Percentiles rank a stretch among this genome's conserved stretches.
phyloP scores from a whole-genome alignment of 2,797 vertebrate species.

The Cirrhinus mrigala region DNA sequence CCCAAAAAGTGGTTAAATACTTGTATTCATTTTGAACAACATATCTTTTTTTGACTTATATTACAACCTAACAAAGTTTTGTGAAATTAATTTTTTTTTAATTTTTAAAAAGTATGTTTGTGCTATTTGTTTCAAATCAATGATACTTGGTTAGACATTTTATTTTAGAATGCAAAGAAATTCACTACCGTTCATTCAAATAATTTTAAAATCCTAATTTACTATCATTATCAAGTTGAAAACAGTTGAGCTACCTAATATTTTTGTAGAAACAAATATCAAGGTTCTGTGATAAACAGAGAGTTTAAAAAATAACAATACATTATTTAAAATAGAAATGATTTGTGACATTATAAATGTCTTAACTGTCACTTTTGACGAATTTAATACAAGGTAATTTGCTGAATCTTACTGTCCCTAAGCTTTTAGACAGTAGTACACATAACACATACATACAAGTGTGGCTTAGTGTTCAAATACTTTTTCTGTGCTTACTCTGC shows the following conservation, averaged over 20 bases:
- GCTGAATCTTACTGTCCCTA: background rate
- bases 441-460: background rate
- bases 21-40: background rate
- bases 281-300: background rate
- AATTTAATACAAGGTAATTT: background rate
- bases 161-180: background rate
- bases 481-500: background rate
- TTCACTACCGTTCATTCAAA: background rate
- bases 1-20: background rate
- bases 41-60: background rate
- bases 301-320: background rate
- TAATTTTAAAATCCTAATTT: background rate
- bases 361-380: background rate
- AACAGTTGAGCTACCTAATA: too few relatives aligned
- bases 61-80: background rate
- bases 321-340: background rate
- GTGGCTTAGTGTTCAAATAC: background rate
- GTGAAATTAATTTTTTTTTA: background rate
- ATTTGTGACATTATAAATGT: background rate
- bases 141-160: background rate
- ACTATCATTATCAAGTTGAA: background rate
- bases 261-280: background rate
- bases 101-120: background rate
- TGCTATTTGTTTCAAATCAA: background rate
- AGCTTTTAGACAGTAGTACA: too few relatives aligned